Evolutionary conservation across 1,140 invertebrate genomes (phyloP).

Genomic region (Drosophila pseudoobscura): DNA sequence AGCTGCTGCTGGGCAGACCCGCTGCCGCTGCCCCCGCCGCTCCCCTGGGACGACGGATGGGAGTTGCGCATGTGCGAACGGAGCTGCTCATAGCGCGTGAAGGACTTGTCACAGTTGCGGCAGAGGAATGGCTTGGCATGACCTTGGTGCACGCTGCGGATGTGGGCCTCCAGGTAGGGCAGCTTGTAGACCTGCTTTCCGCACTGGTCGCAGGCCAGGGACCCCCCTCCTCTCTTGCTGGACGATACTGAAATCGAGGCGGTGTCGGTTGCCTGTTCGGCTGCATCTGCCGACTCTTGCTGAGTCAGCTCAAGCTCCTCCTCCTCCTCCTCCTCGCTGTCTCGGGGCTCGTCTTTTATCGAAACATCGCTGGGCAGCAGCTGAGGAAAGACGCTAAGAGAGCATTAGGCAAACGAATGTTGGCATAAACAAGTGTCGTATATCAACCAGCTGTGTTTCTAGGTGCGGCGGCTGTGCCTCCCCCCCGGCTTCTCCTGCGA

Average conservation of each 20-base stretch:
- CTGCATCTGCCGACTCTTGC: slow-evolving; percentile 2
- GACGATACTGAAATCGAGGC: neutral
- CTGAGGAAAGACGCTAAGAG: slow-evolving; percentile 35
- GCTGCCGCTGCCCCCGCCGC: neutral
- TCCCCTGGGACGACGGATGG: slow-evolving; percentile 12
- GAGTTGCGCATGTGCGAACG: slow-evolving; percentile 65
- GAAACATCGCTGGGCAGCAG: slow-evolving; percentile 26
- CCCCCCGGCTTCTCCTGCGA: neutral
- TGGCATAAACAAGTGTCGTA: too few relatives aligned
- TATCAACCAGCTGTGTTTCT: neutral
- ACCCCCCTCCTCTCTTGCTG: slow-evolving; percentile 23
- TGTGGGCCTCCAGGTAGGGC: slow-evolving; percentile 74
- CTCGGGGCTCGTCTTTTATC: slow-evolving; percentile 59
- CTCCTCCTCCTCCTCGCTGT: slow-evolving; percentile 12
- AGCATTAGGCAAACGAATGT: slow-evolving; percentile 17
- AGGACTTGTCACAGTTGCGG: slow-evolving; percentile 59
- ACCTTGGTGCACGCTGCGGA: slow-evolving; percentile 72
- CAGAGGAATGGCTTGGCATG: slow-evolving; percentile 73
- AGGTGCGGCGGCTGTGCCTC: neutral
- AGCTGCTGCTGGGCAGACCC: slow-evolving; percentile 17
- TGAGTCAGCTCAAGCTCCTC: neutral
- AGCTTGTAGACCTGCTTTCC: slow-evolving; percentile 77
- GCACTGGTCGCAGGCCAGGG: slow-evolving; percentile 62
- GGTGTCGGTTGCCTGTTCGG: slow-evolving; percentile 8
- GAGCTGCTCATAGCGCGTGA: slow-evolving; percentile 74